Conservation (phyloP, 2,113 vertebrate species). For the Corydoras sp. region DNA sequence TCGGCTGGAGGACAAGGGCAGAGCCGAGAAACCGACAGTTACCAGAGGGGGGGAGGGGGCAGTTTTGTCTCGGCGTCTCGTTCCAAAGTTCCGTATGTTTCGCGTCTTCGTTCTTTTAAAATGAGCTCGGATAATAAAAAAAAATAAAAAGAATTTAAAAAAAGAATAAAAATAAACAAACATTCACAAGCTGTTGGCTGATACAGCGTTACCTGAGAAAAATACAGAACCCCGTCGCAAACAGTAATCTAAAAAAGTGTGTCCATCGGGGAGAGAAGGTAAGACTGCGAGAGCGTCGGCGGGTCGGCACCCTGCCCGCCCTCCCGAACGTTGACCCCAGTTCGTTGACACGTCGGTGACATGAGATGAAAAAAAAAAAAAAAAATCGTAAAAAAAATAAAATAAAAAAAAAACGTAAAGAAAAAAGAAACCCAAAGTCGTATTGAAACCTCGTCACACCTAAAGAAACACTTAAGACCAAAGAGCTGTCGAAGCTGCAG, state of each 20-base stretch:
- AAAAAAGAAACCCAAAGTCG: conserved; percentile 17
- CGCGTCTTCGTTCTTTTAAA: conserved; percentile 68
- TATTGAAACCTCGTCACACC: conserved; percentile 85
- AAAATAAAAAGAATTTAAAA: conserved; percentile 57
- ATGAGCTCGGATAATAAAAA: conserved; percentile 58
- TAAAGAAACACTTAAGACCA: conserved; percentile 98
- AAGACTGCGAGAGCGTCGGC: conserved; percentile 78
- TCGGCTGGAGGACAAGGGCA: conserved; percentile 73
- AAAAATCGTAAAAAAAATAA: conserved; percentile 63
- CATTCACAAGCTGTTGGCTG: conserved; percentile 99
- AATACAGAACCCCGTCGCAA: conserved; percentile 92
- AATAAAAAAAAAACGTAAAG: conserved; percentile 63
- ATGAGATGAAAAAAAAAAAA: conserved; percentile 59
- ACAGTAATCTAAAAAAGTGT: conserved; percentile 85
- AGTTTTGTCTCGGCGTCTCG: conserved; percentile 54
- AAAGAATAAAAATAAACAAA: conserved; percentile 62
- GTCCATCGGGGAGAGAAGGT: conserved; percentile 72
- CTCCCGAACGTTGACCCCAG: conserved; percentile 84
- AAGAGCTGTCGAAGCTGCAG: conserved; percentile 84
- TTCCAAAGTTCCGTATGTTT: conserved; percentile 69
- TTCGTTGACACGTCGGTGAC: conserved; percentile 70
- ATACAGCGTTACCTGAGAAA: conserved; percentile 99
- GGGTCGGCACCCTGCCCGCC: conserved; percentile 68
- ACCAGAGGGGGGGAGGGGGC: conserved; percentile 55
- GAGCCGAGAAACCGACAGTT: conserved; percentile 58